Evolutionary conservation across 2,888 invertebrate species (phyloP).

Genomic region (Lepidocyrtoides sp.): DNA sequence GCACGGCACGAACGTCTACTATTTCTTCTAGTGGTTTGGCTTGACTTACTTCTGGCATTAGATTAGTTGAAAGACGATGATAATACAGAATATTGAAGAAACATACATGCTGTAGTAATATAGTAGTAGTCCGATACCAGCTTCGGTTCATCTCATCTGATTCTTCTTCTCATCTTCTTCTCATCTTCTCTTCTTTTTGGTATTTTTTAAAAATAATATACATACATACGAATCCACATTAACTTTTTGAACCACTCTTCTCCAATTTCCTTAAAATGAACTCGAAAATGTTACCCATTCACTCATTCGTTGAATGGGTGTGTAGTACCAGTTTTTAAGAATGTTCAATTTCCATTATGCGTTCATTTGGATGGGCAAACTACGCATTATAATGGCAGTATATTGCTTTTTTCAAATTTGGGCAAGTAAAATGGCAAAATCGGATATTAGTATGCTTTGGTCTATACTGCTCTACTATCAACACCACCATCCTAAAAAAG

Average conservation of each 20-base stretch:
- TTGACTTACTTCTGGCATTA: slow-evolving; percentile 52
- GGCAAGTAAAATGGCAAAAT: not conserved
- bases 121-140: not conserved
- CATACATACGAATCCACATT: no score
- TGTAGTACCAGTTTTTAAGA: slow-evolving; percentile 5
- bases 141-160: not conserved
- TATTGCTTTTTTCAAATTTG: not conserved
- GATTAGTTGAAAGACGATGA: slow-evolving; percentile 13
- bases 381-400: not conserved
- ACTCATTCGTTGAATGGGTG: slow-evolving; percentile 25
- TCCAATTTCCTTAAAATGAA: slow-evolving; percentile 31
- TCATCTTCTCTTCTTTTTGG: not conserved
- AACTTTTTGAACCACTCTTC: slow-evolving; percentile 29
- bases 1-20: slow-evolving; percentile 18
- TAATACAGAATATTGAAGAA: not conserved
- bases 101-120: not conserved
- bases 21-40: slow-evolving; percentile 53
- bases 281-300: slow-evolving; percentile 37
- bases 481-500: not conserved
- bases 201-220: no score
- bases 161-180: no score
- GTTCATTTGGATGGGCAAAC: not conserved
- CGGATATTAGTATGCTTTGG: slow-evolving; percentile 58
- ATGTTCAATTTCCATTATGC: slow-evolving; percentile 58
- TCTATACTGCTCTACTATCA: no score